phyloP scores from a whole-genome alignment of 1,140 invertebrate genomes.

The Steinernema khuongi region DNA sequence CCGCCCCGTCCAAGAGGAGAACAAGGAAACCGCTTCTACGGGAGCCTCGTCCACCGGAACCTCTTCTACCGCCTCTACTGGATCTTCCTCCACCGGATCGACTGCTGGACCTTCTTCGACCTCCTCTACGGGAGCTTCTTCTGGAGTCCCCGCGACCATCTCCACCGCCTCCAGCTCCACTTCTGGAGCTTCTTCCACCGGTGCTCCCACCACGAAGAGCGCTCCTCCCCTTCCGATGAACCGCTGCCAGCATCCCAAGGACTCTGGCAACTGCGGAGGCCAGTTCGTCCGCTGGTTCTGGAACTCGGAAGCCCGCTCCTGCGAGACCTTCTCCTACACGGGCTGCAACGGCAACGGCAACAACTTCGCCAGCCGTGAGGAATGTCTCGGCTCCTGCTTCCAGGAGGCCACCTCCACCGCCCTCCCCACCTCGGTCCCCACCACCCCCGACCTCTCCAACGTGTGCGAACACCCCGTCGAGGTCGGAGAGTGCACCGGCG shows the following conservation, averaged over 20 bases:
- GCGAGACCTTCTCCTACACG: conserved; percentile 72
- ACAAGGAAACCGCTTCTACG: neutral
- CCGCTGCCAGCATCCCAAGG: conserved; percentile 51
- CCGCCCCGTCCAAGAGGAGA: neutral
- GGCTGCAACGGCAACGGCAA: conserved; percentile 81
- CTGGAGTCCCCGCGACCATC: conserved; percentile 13
- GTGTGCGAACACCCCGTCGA: conserved; percentile 50
- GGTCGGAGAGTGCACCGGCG: conserved; percentile 49
- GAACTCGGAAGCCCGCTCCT: conserved; percentile 61
- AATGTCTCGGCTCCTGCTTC: conserved; percentile 52
- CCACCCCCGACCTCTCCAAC: conserved; percentile 30
- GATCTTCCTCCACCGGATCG: conserved; percentile 25
- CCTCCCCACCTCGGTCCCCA: conserved; percentile 1
- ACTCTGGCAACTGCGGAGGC: conserved; percentile 47
- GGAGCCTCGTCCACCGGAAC: conserved; percentile 28
- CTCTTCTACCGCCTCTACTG: neutral
- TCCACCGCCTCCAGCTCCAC: neutral
- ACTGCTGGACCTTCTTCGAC: conserved; percentile 27
- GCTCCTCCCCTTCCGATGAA: conserved; percentile 24
- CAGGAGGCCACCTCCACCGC: conserved; percentile 29
- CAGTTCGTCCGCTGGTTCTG: conserved; percentile 62
- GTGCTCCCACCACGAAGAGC: conserved; percentile 19
- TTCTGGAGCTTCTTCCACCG: conserved; percentile 26
- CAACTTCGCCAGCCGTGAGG: conserved; percentile 56
- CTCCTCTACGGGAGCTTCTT: neutral